These are phyloP conservation scores for Coilia nasus DNA, from an alignment of 2,797 vertebrate genomes.

Conservation along the genomic window DNA sequence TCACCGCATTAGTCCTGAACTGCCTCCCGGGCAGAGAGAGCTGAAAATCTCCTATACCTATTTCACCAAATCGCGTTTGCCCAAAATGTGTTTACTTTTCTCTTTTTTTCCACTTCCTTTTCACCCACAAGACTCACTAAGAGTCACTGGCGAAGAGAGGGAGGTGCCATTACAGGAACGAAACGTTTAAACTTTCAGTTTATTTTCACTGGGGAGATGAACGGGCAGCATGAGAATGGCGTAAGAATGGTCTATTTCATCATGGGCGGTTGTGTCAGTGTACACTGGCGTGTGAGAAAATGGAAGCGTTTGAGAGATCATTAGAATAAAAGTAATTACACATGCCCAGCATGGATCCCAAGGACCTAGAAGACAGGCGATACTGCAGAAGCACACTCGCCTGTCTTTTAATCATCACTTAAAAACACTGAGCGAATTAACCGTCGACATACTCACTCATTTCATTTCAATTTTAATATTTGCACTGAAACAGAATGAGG, in stretches of 20 bases:
- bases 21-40: constrained; percentile 31
- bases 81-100: constrained; percentile 4
- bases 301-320: constrained; percentile 14
- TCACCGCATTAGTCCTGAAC: background rate
- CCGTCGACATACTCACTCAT: background rate
- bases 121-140: background rate
- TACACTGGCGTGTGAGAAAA: background rate
- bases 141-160: background rate
- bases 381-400: background rate
- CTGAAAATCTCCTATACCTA: constrained; percentile 47
- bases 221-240: background rate
- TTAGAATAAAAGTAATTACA: constrained; percentile 23
- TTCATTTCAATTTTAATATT: background rate
- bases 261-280: background rate
- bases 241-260: background rate
- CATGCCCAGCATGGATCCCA: background rate
- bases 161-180: background rate
- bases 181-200: background rate
- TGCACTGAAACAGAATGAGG: background rate
- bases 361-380: background rate
- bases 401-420: constrained; percentile 7
- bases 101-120: constrained; percentile 33
- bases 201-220: background rate
- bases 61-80: constrained; percentile 30
- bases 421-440: background rate